phyloP scores from a whole-genome alignment of 1,140 invertebrate species.

The Brachionus rubens region DNA sequence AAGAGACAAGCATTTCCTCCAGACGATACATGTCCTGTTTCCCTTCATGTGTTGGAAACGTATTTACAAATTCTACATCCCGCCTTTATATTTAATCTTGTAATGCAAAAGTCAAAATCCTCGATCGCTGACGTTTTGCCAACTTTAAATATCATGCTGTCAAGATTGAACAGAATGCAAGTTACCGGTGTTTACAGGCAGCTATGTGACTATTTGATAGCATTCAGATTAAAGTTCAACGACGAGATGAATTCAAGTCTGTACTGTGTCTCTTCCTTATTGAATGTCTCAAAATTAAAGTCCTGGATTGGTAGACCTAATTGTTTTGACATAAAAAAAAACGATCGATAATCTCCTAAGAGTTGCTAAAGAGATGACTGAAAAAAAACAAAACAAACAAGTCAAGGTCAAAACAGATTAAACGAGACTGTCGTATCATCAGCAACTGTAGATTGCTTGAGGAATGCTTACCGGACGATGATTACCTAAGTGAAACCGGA shows the following conservation, averaged over 20 bases:
- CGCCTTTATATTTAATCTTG: not conserved
- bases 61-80: not conserved
- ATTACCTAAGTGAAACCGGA: too few relatives aligned
- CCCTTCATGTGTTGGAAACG: not conserved
- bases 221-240: not conserved
- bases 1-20: not conserved
- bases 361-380: too few relatives aligned
- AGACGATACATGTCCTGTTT: not conserved
- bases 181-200: not conserved
- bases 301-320: not conserved
- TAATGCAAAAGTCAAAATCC: not conserved
- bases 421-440: too few relatives aligned
- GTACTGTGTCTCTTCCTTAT: not conserved
- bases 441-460: too few relatives aligned
- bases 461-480: too few relatives aligned
- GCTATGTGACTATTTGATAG: not conserved
- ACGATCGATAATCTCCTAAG: not conserved
- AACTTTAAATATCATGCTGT: not conserved
- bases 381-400: too few relatives aligned
- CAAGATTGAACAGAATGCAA: not conserved
- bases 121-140: not conserved
- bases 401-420: too few relatives aligned
- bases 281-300: not conserved
- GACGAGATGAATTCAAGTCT: not conserved
- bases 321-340: not conserved